phyloP scores from a whole-genome alignment of 2,113 vertebrate species.

The Aldabrachelys gigantea region DNA sequence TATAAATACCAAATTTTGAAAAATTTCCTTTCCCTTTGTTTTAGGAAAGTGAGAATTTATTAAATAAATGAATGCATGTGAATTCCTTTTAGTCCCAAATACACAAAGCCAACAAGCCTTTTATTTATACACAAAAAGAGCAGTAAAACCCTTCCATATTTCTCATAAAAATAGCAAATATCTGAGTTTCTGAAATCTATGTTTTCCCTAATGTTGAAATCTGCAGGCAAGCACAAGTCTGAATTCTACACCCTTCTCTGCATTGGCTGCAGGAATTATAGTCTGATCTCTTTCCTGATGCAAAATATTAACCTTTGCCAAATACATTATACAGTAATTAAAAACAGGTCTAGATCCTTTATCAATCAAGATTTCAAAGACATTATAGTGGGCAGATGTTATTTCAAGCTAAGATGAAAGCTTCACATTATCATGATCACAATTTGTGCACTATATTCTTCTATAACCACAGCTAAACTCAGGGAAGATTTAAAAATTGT shows the following conservation, averaged over 20 bases:
- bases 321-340: conserved; percentile 71
- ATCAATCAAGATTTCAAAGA: conserved; percentile 76
- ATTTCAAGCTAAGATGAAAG: conserved; percentile 70
- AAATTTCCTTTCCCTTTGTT: neutral
- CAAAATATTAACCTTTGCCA: conserved; percentile 72
- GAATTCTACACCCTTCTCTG: neutral
- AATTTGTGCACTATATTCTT: conserved; percentile 35
- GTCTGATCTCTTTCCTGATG: conserved; percentile 39
- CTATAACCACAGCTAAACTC: conserved; percentile 2
- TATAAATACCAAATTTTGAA: neutral
- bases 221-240: conserved; percentile 28
- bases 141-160: neutral
- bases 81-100: neutral
- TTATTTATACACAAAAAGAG: neutral
- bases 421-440: conserved; percentile 39
- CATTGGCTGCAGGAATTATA: conserved; percentile 56
- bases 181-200: neutral
- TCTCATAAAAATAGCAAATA: neutral
- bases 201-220: conserved; percentile 15
- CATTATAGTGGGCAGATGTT: conserved; percentile 59
- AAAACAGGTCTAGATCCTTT: conserved; percentile 70
- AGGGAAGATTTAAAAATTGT: too few relatives aligned
- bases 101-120: neutral
- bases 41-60: neutral
- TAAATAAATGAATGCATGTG: neutral